Evolutionary conservation across 92 coral and sea anemone species (phyloP).

Genomic region (Blastomussa wellsi): DNA sequence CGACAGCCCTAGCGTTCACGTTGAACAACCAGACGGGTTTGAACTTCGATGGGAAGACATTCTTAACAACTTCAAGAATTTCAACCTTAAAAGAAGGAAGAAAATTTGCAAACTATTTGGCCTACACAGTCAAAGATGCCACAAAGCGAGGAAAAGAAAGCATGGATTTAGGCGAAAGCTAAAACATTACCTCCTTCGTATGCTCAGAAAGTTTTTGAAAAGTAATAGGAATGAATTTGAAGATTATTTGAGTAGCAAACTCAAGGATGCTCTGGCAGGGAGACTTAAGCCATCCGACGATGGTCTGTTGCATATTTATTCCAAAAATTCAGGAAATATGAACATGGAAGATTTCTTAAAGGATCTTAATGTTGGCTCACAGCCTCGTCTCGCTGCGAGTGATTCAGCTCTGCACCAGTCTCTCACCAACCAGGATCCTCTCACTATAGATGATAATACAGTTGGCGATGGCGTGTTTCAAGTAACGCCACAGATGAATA

Average conservation of each 20-base stretch:
- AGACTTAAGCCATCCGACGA: conserved; percentile 70
- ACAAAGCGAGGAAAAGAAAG: background rate
- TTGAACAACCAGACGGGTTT: conserved; percentile 39
- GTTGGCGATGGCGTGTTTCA: conserved; percentile 70
- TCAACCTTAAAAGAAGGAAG: conserved; percentile 19
- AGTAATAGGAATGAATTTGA: conserved; percentile 34
- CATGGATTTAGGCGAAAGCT: conserved; percentile 27
- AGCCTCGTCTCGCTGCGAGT: conserved; percentile 8
- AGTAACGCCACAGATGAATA: conserved; percentile 46
- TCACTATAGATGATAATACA: conserved; percentile 58
- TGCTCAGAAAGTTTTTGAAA: conserved; percentile 37
- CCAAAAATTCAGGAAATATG: conserved; percentile 61
- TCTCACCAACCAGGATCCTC: conserved; percentile 12
- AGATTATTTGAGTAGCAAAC: conserved; percentile 21
- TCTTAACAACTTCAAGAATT: conserved; percentile 32
- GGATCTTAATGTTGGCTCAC: conserved; percentile 47
- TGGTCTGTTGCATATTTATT: conserved; percentile 73
- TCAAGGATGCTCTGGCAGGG: conserved; percentile 59
- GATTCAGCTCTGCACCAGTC: conserved; percentile 7
- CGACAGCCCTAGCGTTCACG: conserved; percentile 5
- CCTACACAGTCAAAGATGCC: conserved; percentile 23
- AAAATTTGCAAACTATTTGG: conserved; percentile 34
- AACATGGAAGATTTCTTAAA: conserved; percentile 66
- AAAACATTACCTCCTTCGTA: conserved; percentile 24
- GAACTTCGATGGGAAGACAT: conserved; percentile 40